Conservation (phyloP, 2,113 vertebrate species). For the Eidolon helvum region DNA sequence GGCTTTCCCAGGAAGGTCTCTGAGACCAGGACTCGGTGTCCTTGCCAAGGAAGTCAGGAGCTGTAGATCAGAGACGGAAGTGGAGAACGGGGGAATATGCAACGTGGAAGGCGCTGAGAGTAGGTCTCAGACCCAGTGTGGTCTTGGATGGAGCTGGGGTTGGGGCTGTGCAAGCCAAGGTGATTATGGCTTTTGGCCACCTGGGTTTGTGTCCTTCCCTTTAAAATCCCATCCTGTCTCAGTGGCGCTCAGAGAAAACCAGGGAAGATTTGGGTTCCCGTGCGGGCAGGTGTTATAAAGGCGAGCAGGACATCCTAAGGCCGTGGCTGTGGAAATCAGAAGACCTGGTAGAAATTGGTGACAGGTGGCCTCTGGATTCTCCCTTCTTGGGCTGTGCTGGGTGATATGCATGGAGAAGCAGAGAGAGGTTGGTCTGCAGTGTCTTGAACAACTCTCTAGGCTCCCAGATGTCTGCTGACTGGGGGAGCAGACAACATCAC, state of each 20-base stretch:
- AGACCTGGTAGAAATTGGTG: fast-evolving
- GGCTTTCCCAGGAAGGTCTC: background rate
- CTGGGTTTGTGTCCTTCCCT: background rate
- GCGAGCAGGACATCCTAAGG: background rate
- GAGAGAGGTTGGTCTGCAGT: background rate
- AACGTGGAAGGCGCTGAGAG: background rate
- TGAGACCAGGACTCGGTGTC: background rate
- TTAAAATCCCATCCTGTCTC: background rate
- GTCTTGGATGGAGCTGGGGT: background rate
- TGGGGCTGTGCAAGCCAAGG: fast-evolving
- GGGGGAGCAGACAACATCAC: fast-evolving
- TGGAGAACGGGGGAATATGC: background rate
- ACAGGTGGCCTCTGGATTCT: fast-evolving
- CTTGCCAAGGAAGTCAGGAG: background rate
- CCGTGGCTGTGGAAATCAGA: background rate
- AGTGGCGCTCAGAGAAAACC: background rate
- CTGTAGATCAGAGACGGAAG: fast-evolving
- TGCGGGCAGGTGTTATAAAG: background rate
- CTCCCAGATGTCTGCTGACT: background rate
- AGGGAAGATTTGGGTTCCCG: fast-evolving
- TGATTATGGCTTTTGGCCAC: too few species aligned
- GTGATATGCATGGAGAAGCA: fast-evolving
- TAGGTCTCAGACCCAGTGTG: background rate
- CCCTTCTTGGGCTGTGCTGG: background rate
- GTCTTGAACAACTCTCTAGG: background rate